Conservation (phyloP, 2,888 invertebrate genomes). For the Chydorus sphaericus region DNA sequence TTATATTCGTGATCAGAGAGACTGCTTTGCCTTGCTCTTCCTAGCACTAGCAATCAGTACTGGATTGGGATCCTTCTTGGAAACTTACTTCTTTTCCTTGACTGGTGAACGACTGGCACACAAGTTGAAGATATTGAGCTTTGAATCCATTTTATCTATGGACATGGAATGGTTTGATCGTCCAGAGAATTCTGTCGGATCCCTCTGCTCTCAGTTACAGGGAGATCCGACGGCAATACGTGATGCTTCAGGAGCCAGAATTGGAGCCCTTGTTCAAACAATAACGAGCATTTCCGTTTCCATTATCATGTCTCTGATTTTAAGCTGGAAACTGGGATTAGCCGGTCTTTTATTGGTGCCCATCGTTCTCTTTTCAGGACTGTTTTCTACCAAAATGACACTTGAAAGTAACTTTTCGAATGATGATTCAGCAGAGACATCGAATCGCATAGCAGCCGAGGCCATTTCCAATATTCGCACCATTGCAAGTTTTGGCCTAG, state of each 20-base stretch:
- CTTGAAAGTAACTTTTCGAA: slow-evolving; percentile 43
- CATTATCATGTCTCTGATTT: slow-evolving; percentile 43
- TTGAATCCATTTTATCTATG: slow-evolving; percentile 41
- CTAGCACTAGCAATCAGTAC: slow-evolving; percentile 27
- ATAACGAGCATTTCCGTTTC: slow-evolving; percentile 47
- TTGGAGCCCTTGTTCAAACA: slow-evolving; percentile 52
- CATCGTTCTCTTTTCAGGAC: slow-evolving; percentile 47
- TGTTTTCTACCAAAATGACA: slow-evolving; percentile 46
- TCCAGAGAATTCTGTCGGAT: slow-evolving; percentile 49
- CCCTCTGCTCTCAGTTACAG: slow-evolving; percentile 49
- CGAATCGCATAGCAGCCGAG: slow-evolving; percentile 57
- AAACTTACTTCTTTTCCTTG: slow-evolving; percentile 51
- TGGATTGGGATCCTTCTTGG: slow-evolving; percentile 23
- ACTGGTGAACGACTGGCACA: slow-evolving; percentile 68
- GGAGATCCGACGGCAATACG: slow-evolving; percentile 61
- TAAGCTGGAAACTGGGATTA: slow-evolving; percentile 54
- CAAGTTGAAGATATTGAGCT: slow-evolving; percentile 48
- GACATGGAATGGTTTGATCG: slow-evolving; percentile 62
- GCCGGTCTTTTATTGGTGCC: slow-evolving; percentile 50
- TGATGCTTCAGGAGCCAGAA: slow-evolving; percentile 54
- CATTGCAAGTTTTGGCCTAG: slow-evolving; percentile 50
- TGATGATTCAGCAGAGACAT: slow-evolving; percentile 45
- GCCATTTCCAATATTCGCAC: slow-evolving; percentile 62
- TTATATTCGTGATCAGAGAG: too few relatives aligned
- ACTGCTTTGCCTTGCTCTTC: too few relatives aligned